phyloP scores from a whole-genome alignment of 1,140 invertebrate genomes.

The Pteromalus puparum region DNA sequence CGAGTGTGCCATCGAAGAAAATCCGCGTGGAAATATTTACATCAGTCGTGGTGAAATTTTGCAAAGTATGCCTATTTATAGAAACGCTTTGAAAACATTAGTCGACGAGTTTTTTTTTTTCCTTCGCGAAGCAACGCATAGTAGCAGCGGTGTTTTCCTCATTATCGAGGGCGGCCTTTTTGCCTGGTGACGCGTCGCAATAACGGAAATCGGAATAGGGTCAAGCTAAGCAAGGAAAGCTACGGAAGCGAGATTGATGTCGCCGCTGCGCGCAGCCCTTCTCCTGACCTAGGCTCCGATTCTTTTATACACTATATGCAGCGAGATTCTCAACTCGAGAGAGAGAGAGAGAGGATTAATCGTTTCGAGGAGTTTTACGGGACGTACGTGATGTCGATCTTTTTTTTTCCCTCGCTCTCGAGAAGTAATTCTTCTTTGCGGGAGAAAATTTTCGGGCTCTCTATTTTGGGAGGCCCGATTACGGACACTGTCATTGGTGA shows the following conservation, averaged over 20 bases:
- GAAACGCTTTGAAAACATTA: no score
- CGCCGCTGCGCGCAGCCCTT: not conserved
- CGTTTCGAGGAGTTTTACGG: not conserved
- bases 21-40: not conserved
- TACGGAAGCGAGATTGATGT: not conserved
- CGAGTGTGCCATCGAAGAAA: not conserved
- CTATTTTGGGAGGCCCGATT: not conserved
- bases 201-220: slow-evolving; percentile 42
- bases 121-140: not conserved
- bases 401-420: not conserved
- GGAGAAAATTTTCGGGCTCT: not conserved
- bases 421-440: not conserved
- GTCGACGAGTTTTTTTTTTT: no score
- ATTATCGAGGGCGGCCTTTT: slow-evolving; percentile 40
- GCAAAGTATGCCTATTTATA: not conserved
- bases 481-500: not conserved
- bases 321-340: not conserved
- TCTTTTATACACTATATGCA: no score
- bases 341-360: no score
- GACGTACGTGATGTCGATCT: no score
- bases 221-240: slow-evolving; percentile 15
- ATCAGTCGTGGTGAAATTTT: not conserved
- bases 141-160: slow-evolving; percentile 23
- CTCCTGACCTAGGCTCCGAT: not conserved
- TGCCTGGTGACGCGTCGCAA: not conserved